Percentiles rank a stretch among this genome's conserved stretches.
These are phyloP conservation scores for Hoplodrina ambigua DNA, from an alignment of 2,888 invertebrate species.

Conservation along the genomic window DNA sequence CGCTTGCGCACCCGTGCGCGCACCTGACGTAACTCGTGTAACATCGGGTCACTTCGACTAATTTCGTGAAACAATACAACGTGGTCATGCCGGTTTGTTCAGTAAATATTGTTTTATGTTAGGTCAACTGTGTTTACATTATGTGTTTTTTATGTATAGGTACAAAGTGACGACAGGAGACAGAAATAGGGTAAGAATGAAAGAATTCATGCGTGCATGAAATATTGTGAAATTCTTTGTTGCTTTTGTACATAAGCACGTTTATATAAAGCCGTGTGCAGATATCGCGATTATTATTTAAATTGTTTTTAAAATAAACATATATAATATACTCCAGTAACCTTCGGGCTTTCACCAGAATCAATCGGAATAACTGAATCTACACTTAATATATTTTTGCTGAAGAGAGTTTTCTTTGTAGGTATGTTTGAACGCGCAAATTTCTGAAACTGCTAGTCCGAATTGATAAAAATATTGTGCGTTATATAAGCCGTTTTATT, in stretches of 20 bases:
- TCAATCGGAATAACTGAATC: too few species aligned
- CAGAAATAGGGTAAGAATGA: conserved; percentile 41
- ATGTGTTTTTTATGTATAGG: conserved; percentile 26
- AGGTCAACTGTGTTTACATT: conserved; percentile 38
- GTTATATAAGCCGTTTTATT: too few species aligned
- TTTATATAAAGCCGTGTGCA: background rate
- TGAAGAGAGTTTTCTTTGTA: too few species aligned
- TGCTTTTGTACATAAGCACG: background rate
- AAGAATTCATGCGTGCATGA: conserved; percentile 33
- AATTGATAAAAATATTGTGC: too few species aligned
- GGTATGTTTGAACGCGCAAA: too few species aligned
- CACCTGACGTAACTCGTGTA: conserved; percentile 56
- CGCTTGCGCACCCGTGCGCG: conserved; percentile 41
- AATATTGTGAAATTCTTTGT: conserved; percentile 35
- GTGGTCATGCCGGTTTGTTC: conserved; percentile 30
- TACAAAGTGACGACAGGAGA: conserved; percentile 32
- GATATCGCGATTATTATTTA: too few species aligned
- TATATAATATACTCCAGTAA: too few species aligned
- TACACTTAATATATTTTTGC: too few species aligned
- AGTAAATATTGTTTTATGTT: conserved; percentile 46
- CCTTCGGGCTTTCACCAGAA: too few species aligned
- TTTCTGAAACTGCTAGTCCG: too few species aligned
- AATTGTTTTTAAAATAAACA: too few species aligned
- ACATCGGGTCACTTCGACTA: conserved; percentile 40
- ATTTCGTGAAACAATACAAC: conserved; percentile 56